Evolutionary conservation across 2,113 vertebrate species (phyloP), one percentile per base, ranked within the genome.

Genomic region (Neogobius melanostomus): DNA sequence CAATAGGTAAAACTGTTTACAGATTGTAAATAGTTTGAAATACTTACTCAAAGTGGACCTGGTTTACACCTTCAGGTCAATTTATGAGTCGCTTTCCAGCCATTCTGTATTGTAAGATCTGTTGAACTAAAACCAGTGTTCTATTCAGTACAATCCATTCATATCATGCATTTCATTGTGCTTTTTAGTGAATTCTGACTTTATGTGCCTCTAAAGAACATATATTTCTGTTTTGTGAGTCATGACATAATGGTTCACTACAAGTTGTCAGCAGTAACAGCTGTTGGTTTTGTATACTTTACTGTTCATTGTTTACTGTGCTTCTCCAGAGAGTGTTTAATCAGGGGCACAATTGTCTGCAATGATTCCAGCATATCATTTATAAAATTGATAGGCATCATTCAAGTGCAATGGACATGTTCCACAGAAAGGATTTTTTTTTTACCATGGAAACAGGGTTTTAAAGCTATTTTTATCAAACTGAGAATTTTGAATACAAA

Each of bases 361-460:
- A 76, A 63, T 57, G 48, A 79, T 45, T 68, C 73, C 69, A 76
- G 72, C 56, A 74, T 68, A 72, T 67, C n/a, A 48, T 78, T 57
- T 68, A 56, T 28, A 66, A 15, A 67, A n/a, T 66, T 70, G 72
- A 54, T 64, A 63, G 61, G 57, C 16, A 52, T 16, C 21, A 64
- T 36, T 45, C 71, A 43, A 49, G 14, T 69, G n/a, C 28, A 49
- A 45, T 72, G 48, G 64, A 81, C 60, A 65, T 66, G 69, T 74
- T 66, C 44, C 64, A 71, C 11, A 67, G 63, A 70, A 71, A 70
- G 66, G 64, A 36, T 64, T 46, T 47, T 87, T 64, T 46, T 47
- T 87, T 83, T 36, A 82, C 61, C 9, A 67, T 81, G 85, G 73
- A 85, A 52, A 87, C 87, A 87, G 87, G 87, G 87, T 87, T 83